Base-by-base conservation (phyloP, 2,113 vertebrate genomes). In the Malurus cyaneus region DNA sequence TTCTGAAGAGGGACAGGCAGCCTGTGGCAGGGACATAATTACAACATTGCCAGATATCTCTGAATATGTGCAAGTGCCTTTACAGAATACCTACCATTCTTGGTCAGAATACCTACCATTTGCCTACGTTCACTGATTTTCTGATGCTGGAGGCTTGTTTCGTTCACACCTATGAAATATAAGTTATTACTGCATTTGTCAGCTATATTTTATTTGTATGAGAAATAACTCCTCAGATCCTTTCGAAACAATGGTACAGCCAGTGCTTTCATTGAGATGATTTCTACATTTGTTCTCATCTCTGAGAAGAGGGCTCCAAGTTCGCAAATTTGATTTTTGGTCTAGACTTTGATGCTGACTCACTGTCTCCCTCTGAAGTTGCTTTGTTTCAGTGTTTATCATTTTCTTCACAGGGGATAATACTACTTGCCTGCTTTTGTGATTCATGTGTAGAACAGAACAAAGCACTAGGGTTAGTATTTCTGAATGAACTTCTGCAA, bases 301-400 rank as follows among this genome's bases (percentile, higher is more conserved):
- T 71, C 70, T 67, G 70, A 84, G 32, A 46, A 76, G 54, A 78
- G 39, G 41, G 12, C 28, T 96, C 26, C 32, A 73, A 86, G 44
- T 31, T 86, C 87, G 47, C 49, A 94, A 80, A 64, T 39, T 77
- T 82, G 36, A 66, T 64, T 83, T 95, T 93, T 71, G 34, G 64
- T 86, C n/a, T 61, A 57, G 94, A 53, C 41, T 92, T 74, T 39
- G 83, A 59, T 83, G 92, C 83, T 91, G 83, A 95, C 60, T 94
- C 93, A 92, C 83, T 91, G 61, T 86, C 73, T 97, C 65, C 47
- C 88, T 52, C 89, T 73, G 69, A 54, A 88, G 61, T 66, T 6
- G 7, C 44, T 91, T 91, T 6, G 2, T 39, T 92, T 86, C 69
- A 76, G 23, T 34, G 60, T 41, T 80, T 50, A 60, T 24, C n/a